A percentile compares a stretch with the other conserved stretches of the same genome.
These are phyloP conservation scores for Sarotherodon lohbergeri DNA, from an alignment of 2,113 vertebrate species.

Conservation along the genomic window DNA sequence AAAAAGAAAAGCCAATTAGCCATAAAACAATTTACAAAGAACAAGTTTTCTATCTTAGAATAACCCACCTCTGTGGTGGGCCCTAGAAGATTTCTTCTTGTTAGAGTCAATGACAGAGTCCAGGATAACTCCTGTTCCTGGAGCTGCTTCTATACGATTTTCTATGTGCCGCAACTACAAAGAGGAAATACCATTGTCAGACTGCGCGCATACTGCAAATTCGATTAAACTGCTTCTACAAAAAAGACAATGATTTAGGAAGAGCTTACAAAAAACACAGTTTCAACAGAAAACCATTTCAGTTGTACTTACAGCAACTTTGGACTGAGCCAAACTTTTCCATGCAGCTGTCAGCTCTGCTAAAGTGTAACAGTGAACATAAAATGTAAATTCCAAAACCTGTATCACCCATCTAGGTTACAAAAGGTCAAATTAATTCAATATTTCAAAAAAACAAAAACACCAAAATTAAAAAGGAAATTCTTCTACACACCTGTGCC, in stretches of 20 bases:
- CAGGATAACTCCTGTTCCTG: slow-evolving; percentile 77
- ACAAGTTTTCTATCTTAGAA: not conserved
- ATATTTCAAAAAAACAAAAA: not conserved
- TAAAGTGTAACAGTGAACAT: not conserved
- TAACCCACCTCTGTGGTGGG: slow-evolving; percentile 78
- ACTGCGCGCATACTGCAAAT: not conserved
- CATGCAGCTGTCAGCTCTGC: slow-evolving; percentile 80
- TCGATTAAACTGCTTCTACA: not conserved
- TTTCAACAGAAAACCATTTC: not conserved
- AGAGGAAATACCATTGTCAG: not conserved
- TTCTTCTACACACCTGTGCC: slow-evolving; percentile 72
- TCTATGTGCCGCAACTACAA: slow-evolving; percentile 88
- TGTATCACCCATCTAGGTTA: not conserved
- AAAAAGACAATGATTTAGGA: not conserved
- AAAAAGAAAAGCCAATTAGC: not conserved
- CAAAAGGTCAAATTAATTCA: not conserved
- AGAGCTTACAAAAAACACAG: not conserved
- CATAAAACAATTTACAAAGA: not conserved
- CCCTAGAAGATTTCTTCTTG: slow-evolving; percentile 78
- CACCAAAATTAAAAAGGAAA: not conserved
- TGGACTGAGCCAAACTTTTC: slow-evolving; percentile 84
- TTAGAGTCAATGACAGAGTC: slow-evolving; percentile 81
- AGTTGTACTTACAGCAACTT: slow-evolving; percentile 86
- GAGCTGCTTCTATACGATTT: slow-evolving; percentile 84
- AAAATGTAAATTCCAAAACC: not conserved